Evolutionary conservation across 23 tunicate species (phyloP), one percentile per base, ranked within the genome.

Genomic region (Diplosoma virens): DNA sequence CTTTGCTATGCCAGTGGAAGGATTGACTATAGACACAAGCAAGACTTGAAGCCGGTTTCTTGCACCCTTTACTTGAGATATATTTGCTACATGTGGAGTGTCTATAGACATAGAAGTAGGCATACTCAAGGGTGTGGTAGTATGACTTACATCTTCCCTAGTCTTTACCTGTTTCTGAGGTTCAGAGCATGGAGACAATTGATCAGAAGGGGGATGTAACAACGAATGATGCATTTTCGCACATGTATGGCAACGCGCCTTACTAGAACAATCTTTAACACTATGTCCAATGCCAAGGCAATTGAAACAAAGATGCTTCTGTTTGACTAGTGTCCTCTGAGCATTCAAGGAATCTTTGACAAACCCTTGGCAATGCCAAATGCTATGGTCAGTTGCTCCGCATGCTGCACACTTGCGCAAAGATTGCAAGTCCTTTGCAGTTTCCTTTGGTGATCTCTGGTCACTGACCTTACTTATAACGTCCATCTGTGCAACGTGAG

Each of bases 331-430:
- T 4, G 61, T 17, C 25, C 61, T 24, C 61, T 25, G 61, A 18
- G n/a, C 22, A 25, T 55, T 25, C 22, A 55, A 4, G 23, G 61
- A 55, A 24, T 55, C 61, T 55, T 55, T 55, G 22, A 25, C 22
- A 55, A 55, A 55, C 61, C 22, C 61, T 17, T 24, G 61, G 61
- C 61, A 55, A 25, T 25, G 61, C 61, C 61, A 55, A 17, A 55
- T 25, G 25, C 61, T 17, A 25, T 55, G 61, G n/a, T 55, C 61
- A 17, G 23, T 25, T 4, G 61, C 22, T 17, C 22, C 23, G 23
- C 61, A 55, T 25, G 22, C 17, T n/a, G 22, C 25, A 25, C 61
- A 55, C 61, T 55, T 55, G 23, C 23, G 22, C 22, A 25, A 25
- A 18, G 61, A 55, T 18, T 25, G 5, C 22, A 17, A 17, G 61